These are phyloP conservation scores for Stictocephala bisonia DNA, from an alignment of 2,888 invertebrate genomes.

Conservation along the genomic window DNA sequence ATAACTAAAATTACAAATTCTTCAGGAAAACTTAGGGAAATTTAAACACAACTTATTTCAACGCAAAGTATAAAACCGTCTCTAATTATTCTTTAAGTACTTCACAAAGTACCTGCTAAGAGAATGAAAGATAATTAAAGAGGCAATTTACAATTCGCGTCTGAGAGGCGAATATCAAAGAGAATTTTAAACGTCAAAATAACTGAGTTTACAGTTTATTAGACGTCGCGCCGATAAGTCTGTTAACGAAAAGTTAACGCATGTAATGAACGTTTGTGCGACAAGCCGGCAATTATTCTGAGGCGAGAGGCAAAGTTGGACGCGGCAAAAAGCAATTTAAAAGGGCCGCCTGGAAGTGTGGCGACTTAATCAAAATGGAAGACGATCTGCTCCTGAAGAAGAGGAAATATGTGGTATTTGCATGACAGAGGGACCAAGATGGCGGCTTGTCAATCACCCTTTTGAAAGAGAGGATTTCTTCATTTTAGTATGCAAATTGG, in stretches of 20 bases:
- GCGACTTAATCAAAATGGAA: conserved; percentile 48
- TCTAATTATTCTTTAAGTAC: no score
- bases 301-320: conserved; percentile 22
- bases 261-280: conserved; percentile 38
- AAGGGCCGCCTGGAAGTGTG: conserved; percentile 11
- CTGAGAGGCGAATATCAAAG: conserved; percentile 16
- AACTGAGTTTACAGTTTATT: conserved; percentile 37
- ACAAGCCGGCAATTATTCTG: conserved; percentile 20
- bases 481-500: conserved; percentile 55
- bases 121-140: no score
- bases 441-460: conserved; percentile 46
- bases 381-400: conserved; percentile 43
- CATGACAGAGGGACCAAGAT: conserved; percentile 46
- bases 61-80: no score
- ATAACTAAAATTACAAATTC: not conserved
- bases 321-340: conserved; percentile 38
- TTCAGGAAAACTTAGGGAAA: no score
- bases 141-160: conserved; percentile 24
- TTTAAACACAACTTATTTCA: no score
- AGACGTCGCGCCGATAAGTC: conserved; percentile 32
- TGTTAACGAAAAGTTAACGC: conserved; percentile 32
- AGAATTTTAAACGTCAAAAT: conserved; percentile 36
- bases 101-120: no score
- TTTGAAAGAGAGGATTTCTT: conserved; percentile 52
- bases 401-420: conserved; percentile 47